Evolutionary conservation across 2,888 invertebrate genomes (phyloP), one percentile per base, ranked within the genome.

Genomic region (Harpagoxenus sublaevis): DNA sequence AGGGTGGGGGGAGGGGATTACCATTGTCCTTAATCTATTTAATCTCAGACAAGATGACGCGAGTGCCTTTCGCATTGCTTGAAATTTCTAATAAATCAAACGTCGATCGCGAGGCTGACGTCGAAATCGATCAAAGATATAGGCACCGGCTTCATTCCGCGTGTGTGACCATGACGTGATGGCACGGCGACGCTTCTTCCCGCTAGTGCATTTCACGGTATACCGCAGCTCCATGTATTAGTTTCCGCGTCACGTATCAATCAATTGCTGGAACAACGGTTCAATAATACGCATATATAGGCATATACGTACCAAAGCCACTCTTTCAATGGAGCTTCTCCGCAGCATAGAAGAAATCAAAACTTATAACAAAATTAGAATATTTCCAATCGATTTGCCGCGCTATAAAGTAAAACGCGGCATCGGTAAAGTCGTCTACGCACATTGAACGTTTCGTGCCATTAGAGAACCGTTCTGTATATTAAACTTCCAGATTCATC

Each of bases 61-160:
- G 45, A 45, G 6, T 45, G 9, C 10, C 18, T 63, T 65, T 51
- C 65, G 23, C 9, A 15, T 18, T 6, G 48, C n/a, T 77, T 18
- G 65, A 23, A 77, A 77, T 51, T 39, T 28, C 75, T 18, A 65
- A 77, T 70, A 78, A 78, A 78, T 78, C 45, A 57, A 42, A 55
- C 68, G 55, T 78, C 68, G 42, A 45, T 68, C 57, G 42, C 57
- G 42, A n/a, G 55, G n/a, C 55, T 42, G 70, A 78, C 45, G 55
- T 55, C 15, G n/a, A 78, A 45, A 57, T 78, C 70, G 57, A 68
- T 68, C 68, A 12, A 15, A 57, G 31, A 57, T 45, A 55, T 45
- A 55, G 68, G 35, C 45, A 10, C 3, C 55, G 53, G 42, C 28
- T 78, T 68, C 35, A 77, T 77, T 65, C 51, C 12, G 12, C 12